Evolutionary conservation across 2,113 vertebrate species (phyloP).

Genomic region (Coptodon rendalli): DNA sequence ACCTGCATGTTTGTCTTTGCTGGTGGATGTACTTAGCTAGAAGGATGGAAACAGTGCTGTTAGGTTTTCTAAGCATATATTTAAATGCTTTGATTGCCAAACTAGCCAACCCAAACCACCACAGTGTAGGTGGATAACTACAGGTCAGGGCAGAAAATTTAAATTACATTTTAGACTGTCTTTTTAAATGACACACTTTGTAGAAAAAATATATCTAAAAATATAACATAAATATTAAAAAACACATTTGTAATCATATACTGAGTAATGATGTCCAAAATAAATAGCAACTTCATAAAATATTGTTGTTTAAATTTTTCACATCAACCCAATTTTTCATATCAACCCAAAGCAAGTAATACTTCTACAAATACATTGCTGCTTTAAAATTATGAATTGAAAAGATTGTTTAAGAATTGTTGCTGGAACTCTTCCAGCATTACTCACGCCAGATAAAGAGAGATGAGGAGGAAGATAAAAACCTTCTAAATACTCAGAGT

Average conservation of each 20-base stretch:
- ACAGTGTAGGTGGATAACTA: background rate
- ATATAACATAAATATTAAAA: background rate
- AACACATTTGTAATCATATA: background rate
- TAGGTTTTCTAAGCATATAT: background rate
- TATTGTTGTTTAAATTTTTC: background rate
- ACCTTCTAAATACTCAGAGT: background rate
- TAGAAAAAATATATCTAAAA: background rate
- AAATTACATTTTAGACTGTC: background rate
- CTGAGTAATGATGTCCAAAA: background rate
- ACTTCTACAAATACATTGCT: background rate
- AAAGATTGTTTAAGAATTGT: background rate
- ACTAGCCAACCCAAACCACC: background rate
- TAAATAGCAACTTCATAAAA: background rate
- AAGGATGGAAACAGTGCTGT: fast-evolving
- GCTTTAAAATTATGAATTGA: background rate
- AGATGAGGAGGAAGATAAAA: slow-evolving; percentile 25
- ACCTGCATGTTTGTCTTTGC: background rate
- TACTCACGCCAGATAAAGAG: background rate
- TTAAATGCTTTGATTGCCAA: background rate
- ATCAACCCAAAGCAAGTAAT: background rate
- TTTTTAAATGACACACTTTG: background rate
- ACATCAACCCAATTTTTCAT: background rate
- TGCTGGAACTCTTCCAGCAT: slow-evolving; percentile 1
- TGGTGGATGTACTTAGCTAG: background rate
- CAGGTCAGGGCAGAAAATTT: background rate